Evolutionary conservation across 2,113 vertebrate genomes (phyloP).

Genomic region (Anarhynchus alexandrinus): DNA sequence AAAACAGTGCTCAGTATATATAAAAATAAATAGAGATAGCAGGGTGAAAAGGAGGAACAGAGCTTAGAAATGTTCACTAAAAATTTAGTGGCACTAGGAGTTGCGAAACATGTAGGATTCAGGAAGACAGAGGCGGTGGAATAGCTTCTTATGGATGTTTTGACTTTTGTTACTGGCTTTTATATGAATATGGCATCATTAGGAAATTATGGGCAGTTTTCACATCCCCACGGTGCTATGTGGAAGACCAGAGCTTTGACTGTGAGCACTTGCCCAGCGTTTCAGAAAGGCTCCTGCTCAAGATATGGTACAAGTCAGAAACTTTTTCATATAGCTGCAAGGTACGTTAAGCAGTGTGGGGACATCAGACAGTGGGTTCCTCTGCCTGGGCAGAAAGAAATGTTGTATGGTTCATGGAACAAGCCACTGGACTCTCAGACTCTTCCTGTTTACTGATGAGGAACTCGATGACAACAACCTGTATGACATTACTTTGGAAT

Average conservation of each 20-base stretch:
- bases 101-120: neutral
- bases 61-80: neutral
- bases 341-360: neutral
- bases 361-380: neutral
- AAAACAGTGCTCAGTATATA: neutral
- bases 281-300: neutral
- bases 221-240: neutral
- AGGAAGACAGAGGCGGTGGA: neutral
- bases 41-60: neutral
- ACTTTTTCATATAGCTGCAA: neutral
- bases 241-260: neutral
- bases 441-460: neutral
- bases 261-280: neutral
- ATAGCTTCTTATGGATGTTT: neutral
- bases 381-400: neutral
- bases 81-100: neutral
- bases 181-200: neutral
- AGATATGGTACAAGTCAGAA: neutral
- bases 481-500: neutral
- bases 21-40: neutral
- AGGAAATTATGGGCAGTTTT: neutral
- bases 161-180: neutral
- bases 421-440: neutral
- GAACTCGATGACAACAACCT: neutral
- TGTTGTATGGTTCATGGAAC: neutral